A percentile compares a stretch with the other conserved stretches of the same genome.
Conservation (phyloP, 2,888 invertebrate species). For the Phasia obesa region DNA sequence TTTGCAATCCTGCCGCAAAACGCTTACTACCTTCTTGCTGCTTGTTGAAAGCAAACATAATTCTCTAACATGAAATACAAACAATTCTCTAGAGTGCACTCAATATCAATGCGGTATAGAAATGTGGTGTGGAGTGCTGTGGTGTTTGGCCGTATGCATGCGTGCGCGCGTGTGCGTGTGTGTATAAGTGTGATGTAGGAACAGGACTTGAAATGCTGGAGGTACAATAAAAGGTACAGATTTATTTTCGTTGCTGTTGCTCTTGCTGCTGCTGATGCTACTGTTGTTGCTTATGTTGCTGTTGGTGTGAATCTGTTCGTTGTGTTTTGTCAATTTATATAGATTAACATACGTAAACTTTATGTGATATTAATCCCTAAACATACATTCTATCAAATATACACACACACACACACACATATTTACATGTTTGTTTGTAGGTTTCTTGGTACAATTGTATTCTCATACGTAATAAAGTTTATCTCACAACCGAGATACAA, state of each 20-base stretch:
- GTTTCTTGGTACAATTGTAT: neutral
- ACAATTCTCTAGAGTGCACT: constrained; percentile 57
- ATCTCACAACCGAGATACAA: constrained; percentile 55
- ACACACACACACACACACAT: neutral
- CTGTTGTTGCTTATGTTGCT: constrained; percentile 2
- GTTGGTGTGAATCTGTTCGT: neutral
- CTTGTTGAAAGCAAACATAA: constrained; percentile 51
- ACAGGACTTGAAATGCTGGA: constrained; percentile 36
- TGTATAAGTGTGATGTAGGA: neutral
- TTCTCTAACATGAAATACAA: constrained; percentile 58
- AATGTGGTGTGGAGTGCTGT: constrained; percentile 9
- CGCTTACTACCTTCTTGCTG: constrained; percentile 25
- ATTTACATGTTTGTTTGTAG: neutral
- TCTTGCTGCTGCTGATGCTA: neutral
- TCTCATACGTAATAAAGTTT: constrained; percentile 54
- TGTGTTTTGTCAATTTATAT: constrained; percentile 56
- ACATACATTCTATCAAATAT: constrained; percentile 51
- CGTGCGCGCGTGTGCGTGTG: neutral
- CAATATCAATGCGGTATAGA: constrained; percentile 46
- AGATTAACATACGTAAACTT: constrained; percentile 66
- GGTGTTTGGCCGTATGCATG: neutral
- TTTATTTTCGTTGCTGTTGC: constrained; percentile 14
- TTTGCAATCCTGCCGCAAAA: constrained; percentile 26
- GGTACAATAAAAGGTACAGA: constrained; percentile 38
- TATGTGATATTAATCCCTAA: constrained; percentile 67